Percentiles rank a stretch among this genome's conserved stretches.
These are phyloP conservation scores for Ptilonorhynchus violaceus DNA, from an alignment of 2,113 vertebrate species.

Conservation along the genomic window DNA sequence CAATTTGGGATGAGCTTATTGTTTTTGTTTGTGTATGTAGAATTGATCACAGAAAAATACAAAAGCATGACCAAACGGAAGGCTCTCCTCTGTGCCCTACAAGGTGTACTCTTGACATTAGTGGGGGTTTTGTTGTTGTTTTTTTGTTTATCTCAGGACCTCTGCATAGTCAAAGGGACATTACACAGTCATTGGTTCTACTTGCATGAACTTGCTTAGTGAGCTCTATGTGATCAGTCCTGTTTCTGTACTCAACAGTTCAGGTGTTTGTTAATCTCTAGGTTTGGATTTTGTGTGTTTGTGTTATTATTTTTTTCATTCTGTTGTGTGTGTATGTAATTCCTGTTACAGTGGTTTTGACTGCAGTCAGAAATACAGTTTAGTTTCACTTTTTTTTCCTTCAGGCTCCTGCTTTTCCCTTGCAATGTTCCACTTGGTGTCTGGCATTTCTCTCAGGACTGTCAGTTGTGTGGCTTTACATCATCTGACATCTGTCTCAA, in stretches of 20 bases:
- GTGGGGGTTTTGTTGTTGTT: fast-evolving
- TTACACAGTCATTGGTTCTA: neutral
- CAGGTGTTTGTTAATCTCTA: neutral
- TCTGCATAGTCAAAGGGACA: neutral
- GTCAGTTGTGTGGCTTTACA: neutral
- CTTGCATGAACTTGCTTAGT: neutral
- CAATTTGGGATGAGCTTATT: neutral
- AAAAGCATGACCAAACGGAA: neutral
- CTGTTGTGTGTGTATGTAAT: neutral
- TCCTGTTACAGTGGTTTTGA: neutral
- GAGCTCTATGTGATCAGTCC: neutral
- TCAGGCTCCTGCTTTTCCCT: neutral
- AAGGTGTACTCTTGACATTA: neutral
- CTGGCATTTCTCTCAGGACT: neutral
- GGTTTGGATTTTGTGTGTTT: neutral
- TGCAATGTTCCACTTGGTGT: neutral
- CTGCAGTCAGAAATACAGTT: neutral
- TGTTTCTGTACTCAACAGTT: neutral
- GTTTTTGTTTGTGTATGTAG: neutral
- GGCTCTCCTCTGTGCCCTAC: neutral
- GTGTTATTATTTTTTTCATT: neutral
- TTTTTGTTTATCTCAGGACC: neutral
- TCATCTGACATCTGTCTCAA: neutral
- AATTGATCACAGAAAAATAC: neutral
- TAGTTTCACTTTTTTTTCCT: neutral